Percentiles rank a stretch among this genome's conserved stretches.
Evolutionary conservation across 2,113 vertebrate species (phyloP).

Genomic region (Pelusios castaneus): DNA sequence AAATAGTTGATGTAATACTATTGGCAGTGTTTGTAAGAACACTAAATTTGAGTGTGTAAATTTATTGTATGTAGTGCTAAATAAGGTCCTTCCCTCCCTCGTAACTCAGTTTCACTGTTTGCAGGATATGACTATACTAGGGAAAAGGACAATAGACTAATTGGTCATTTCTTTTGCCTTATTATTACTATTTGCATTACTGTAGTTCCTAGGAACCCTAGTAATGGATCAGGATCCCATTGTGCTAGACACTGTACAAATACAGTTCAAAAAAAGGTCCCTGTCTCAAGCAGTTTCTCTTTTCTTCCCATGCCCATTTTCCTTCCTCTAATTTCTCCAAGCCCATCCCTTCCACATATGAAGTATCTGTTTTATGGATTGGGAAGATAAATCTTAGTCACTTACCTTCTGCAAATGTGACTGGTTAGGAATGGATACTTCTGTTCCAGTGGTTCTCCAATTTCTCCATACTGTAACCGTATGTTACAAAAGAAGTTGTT

Average conservation of each 20-base stretch:
- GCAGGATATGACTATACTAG: neutral
- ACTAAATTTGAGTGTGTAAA: neutral
- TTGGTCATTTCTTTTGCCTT: neutral
- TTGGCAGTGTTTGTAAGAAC: neutral
- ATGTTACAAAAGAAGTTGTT: neutral
- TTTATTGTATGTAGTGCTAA: neutral
- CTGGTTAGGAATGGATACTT: slow-evolving; percentile 28
- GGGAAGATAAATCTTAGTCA: neutral
- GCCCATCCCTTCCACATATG: neutral
- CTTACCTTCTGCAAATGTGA: neutral
- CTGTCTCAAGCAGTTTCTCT: neutral
- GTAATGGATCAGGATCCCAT: neutral
- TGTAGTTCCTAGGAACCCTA: neutral
- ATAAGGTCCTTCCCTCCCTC: neutral
- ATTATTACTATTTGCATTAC: neutral
- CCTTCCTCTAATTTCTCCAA: neutral
- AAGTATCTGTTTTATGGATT: neutral
- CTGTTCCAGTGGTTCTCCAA: slow-evolving; percentile 10
- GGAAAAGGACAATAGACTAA: neutral
- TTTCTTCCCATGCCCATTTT: neutral
- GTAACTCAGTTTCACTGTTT: neutral
- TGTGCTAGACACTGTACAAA: neutral
- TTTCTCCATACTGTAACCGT: slow-evolving; percentile 8
- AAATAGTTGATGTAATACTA: neutral
- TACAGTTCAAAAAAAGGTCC: neutral